A percentile compares a stretch with the other conserved stretches of the same genome.
Evolutionary conservation across 2,797 vertebrate genomes (phyloP).

Genomic region (Platyrinchus mystaceus): DNA sequence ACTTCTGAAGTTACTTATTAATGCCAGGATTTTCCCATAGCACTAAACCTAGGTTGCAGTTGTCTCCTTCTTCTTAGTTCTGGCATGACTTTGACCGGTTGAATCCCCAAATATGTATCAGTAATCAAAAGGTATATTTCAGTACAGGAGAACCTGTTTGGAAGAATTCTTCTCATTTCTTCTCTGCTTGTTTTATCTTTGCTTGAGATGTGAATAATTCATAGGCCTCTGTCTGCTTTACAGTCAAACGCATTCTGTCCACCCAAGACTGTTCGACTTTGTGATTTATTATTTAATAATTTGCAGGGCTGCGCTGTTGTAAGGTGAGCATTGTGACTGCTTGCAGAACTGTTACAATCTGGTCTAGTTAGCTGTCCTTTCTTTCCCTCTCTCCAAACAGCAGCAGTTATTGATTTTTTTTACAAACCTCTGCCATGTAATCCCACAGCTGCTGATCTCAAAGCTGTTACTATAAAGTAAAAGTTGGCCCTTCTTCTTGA

Average conservation of each 20-base stretch:
- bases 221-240: constrained; percentile 84
- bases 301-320: constrained; percentile 85
- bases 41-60: constrained; percentile 66
- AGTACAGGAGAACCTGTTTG: constrained; percentile 80
- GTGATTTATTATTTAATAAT: constrained; percentile 94
- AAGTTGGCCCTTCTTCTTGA: constrained; percentile 80
- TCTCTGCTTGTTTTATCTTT: constrained; percentile 85
- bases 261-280: constrained; percentile 85
- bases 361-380: constrained; percentile 85
- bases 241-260: constrained; percentile 88
- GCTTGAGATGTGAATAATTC: constrained; percentile 88
- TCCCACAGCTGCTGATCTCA: constrained; percentile 82
- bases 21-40: constrained; percentile 76
- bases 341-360: constrained; percentile 87
- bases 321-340: constrained; percentile 84
- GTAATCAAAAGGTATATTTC: constrained; percentile 79
- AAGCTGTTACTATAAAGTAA: constrained; percentile 81
- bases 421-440: constrained; percentile 80
- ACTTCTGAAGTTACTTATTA: constrained; percentile 85
- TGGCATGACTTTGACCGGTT: constrained; percentile 71
- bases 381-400: constrained; percentile 83
- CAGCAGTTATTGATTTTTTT: constrained; percentile 83
- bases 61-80: constrained; percentile 66
- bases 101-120: constrained; percentile 71
- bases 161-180: constrained; percentile 83